Evolutionary conservation across 1,140 invertebrate genomes (phyloP), one percentile per base, ranked within the genome.

Genomic region (Pentalonia nigronervosa): DNA sequence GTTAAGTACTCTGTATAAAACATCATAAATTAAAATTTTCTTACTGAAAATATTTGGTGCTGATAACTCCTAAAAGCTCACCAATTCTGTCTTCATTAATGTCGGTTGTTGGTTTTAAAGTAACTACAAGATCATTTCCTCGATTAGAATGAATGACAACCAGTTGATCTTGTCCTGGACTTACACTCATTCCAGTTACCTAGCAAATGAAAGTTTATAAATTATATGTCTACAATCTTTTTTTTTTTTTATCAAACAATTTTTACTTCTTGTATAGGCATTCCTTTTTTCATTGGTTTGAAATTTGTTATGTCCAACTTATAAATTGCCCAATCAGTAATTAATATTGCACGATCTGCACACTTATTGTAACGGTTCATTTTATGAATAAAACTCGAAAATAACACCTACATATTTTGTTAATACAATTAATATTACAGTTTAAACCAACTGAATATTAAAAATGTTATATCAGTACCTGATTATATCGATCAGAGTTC

Each of bases 61-160:
- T 96, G 2, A 99, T 95, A 81, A 97, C 96, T 41, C 98, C 99
- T 48, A 99, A 96, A 30, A 99, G 95, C 96, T 99, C 99, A 2
- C 99, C 99, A 53, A 98, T 96, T 91, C 97, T 96, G 94, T 98
- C 97, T 92, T 97, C 96, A 60, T 56, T 89, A n/a, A 60, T 30
- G 36, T 94, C 91, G 21, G 90, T 36, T 91, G 96, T 96, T n/a
- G 95, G 94, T 8, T 95, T 95, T 83, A 99, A 95, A 17, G 97
- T 97, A 14, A 99, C 96, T 56, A 99, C 97, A 94, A 99, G 97
- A 95, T 99, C 99, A 95, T 99, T 99, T 36, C 98, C 97, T 47
- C 97, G 97, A 94, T 97, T 97, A 8, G 98, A 97, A 95, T 99
- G 98, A 94, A 99, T 96, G 21, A 98, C 97, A 93, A 99, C 96